Conservation (phyloP, 2,888 invertebrate genomes). For the Epirrita christyi region DNA sequence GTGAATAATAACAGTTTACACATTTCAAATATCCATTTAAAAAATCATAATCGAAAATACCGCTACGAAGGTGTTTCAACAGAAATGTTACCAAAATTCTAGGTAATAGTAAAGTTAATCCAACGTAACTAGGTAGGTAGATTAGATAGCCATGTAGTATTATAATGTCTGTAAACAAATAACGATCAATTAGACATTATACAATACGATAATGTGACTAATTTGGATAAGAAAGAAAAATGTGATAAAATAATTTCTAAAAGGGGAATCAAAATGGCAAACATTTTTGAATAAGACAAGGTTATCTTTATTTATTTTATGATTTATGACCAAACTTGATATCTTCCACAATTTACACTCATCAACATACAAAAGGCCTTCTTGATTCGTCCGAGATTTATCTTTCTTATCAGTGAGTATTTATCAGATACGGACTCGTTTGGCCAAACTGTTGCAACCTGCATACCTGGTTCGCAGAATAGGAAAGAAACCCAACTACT, state of each 20-base stretch:
- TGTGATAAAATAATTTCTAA: background rate
- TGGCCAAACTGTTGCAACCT: conserved; percentile 23
- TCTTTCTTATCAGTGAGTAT: conserved; percentile 33
- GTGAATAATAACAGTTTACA: conserved; percentile 43
- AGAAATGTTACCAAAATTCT: conserved; percentile 1
- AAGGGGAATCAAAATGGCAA: background rate
- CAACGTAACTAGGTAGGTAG: conserved; percentile 8
- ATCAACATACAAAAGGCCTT: conserved; percentile 9
- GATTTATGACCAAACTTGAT: conserved; percentile 3
- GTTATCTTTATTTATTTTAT: conserved; percentile 1
- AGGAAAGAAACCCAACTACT: conserved; percentile 47
- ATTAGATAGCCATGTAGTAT: conserved; percentile 21
- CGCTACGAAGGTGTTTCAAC: no score
- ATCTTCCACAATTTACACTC: background rate
- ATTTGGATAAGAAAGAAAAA: background rate
- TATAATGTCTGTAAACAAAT: conserved; percentile 12
- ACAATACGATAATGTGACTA: background rate
- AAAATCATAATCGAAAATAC: no score
- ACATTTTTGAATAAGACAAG: no score
- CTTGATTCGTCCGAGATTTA: conserved; percentile 31
- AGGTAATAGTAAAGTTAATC: conserved; percentile 1
- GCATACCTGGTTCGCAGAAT: conserved; percentile 37
- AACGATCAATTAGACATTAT: conserved; percentile 5
- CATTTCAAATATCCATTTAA: conserved; percentile 12
- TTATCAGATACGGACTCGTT: conserved; percentile 26